A percentile compares a stretch with the other conserved stretches of the same genome.
These are phyloP conservation scores for Hypselothyrea guttata DNA, from an alignment of 2,888 invertebrate genomes.

Conservation along the genomic window DNA sequence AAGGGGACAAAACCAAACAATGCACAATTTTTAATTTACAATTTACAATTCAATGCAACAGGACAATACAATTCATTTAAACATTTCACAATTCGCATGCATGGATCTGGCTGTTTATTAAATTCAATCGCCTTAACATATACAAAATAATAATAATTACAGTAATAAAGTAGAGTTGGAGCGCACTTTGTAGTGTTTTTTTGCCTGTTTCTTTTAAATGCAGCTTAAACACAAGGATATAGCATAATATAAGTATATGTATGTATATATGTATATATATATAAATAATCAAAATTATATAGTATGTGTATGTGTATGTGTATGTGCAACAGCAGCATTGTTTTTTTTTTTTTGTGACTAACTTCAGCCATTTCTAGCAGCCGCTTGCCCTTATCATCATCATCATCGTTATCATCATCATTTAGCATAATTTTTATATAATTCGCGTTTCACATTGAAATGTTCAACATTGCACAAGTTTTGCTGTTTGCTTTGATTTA, in stretches of 20 bases:
- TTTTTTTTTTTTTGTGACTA: slow-evolving; percentile 4
- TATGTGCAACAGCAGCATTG: slow-evolving; percentile 65
- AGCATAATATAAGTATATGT: slow-evolving; percentile 45
- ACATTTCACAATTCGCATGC: slow-evolving; percentile 14
- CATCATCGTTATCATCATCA: too few relatives aligned
- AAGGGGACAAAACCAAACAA: slow-evolving; percentile 8
- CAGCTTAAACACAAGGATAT: slow-evolving; percentile 66
- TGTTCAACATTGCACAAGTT: slow-evolving; percentile 75
- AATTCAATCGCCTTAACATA: slow-evolving; percentile 64
- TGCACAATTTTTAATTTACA: too few relatives aligned
- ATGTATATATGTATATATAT: slow-evolving; percentile 23
- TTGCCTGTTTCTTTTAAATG: slow-evolving; percentile 45
- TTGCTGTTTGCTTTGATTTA: slow-evolving; percentile 28
- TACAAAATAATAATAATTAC: slow-evolving; percentile 18
- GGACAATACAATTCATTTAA: slow-evolving; percentile 6
- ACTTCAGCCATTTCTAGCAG: slow-evolving; percentile 2
- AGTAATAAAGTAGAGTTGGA: slow-evolving; percentile 25
- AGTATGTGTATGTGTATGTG: slow-evolving; percentile 9
- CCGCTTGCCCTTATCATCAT: slow-evolving; percentile 8
- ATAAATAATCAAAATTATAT: slow-evolving; percentile 49
- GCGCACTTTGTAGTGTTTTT: slow-evolving; percentile 42
- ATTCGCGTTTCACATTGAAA: slow-evolving; percentile 46
- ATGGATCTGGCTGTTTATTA: slow-evolving; percentile 33
- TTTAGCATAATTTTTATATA: slow-evolving; percentile 38
- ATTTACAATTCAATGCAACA: slow-evolving; percentile 25